Base-by-base conservation (phyloP, 2,113 vertebrate species). In the Actenoides hombroni region DNA sequence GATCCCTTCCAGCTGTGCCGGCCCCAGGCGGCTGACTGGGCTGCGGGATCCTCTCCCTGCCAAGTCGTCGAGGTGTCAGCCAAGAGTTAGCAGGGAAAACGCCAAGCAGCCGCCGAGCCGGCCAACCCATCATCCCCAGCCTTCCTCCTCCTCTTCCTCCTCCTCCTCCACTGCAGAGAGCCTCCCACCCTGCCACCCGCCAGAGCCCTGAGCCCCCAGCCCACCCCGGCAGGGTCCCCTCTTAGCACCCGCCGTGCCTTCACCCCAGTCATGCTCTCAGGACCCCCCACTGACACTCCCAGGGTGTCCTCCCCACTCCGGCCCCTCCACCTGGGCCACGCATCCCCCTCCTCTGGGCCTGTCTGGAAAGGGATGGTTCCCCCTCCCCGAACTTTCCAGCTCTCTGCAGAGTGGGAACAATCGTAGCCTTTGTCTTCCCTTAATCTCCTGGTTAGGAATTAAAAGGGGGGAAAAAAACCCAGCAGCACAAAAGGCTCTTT, bases 361-460 rank as follows among this genome's bases (percentile, higher is more conserved):
- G 83, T 89, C 95, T 92, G 95, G 69, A 92, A 89, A 86, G 83
- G 80, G 91, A 85, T 33, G 13, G 90, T 82, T 37, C 70, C 88
- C 91, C 83, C 92, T 83, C 82, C 81, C 65, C 64, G 80, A 94
- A 94, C 92, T 94, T 95, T 91, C 94, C 94, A 97, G 92, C 92
- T 84, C 94, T 95, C 92, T 59, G 85, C 59, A 78, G 94, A 94
- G 88, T 13, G 9, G 94, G 94, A 97, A 97, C 97, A 97, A 97
- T 97, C 57, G 80, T 46, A 77, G 83, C 92, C 94, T 95, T 97
- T 97, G 95, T 97, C 95, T 94, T 92, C 85, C 81, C 92, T 86
- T 96, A 97, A 96, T 96, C 96, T 96, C 95, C 88, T 93, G 85
- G 95, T 95, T 96, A 96, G 96, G 95, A 97, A 97, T 90, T 95